Evolutionary conservation across 2,888 invertebrate species (phyloP).

Genomic region (Acrobasis repandana): DNA sequence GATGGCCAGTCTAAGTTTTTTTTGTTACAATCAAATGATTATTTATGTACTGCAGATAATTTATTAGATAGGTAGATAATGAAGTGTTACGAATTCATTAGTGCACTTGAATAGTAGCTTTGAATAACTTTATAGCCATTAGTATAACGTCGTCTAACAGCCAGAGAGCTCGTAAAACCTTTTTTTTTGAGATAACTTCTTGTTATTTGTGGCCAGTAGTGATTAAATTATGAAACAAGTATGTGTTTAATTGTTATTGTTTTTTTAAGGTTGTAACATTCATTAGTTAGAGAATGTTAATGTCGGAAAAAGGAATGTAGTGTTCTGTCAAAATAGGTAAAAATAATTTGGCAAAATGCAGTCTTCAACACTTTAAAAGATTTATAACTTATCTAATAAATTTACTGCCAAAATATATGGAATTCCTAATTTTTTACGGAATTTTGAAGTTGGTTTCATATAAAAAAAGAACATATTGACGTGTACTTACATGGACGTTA

Average conservation of each 20-base stretch:
- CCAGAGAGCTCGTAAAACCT: slow-evolving; percentile 14
- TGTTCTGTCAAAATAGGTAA: no score
- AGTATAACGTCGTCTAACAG: slow-evolving; percentile 23
- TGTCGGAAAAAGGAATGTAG: no score
- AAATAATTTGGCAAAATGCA: no score
- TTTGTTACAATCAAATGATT: slow-evolving; percentile 36
- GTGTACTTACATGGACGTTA: no score
- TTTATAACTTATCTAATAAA: no score
- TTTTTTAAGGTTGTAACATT: not conserved
- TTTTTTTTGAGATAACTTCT: slow-evolving; percentile 18
- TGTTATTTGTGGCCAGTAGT: slow-evolving; percentile 19
- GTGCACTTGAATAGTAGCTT: slow-evolving; percentile 28
- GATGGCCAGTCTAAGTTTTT: slow-evolving; percentile 43
- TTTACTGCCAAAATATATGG: no score
- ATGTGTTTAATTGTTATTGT: slow-evolving; percentile 10
- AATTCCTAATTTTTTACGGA: no score
- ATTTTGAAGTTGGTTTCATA: no score
- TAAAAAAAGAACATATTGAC: no score
- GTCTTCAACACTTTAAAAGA: no score
- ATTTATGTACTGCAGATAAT: slow-evolving; percentile 50
- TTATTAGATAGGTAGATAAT: slow-evolving; percentile 45
- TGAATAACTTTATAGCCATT: slow-evolving; percentile 33
- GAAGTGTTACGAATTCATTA: slow-evolving; percentile 48
- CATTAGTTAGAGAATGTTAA: not conserved
- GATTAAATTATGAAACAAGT: slow-evolving; percentile 8